Percentiles rank a stretch among this genome's conserved stretches.
Evolutionary conservation across 2,113 vertebrate species (phyloP).

Genomic region (Halichoeres trimaculatus): DNA sequence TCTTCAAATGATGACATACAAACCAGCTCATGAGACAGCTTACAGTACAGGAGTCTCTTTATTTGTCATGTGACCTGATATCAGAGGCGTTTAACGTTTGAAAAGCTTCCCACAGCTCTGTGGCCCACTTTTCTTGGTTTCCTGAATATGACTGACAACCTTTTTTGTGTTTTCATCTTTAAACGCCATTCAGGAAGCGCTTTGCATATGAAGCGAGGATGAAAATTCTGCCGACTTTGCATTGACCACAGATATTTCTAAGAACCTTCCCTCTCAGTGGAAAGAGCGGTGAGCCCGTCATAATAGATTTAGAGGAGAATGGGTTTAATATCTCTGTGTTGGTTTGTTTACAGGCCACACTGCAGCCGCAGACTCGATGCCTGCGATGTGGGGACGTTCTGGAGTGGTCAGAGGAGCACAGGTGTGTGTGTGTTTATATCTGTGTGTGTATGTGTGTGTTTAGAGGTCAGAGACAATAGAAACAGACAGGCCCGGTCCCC

Average conservation of each 20-base stretch:
- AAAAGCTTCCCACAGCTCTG: neutral
- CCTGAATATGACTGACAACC: conserved; percentile 5
- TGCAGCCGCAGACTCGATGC: conserved; percentile 74
- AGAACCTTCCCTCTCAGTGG: conserved; percentile 30
- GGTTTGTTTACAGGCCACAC: conserved; percentile 63
- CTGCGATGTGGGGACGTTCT: conserved; percentile 75
- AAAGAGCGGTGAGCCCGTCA: conserved; percentile 22
- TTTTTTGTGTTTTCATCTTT: conserved; percentile 30
- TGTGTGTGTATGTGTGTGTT: conserved; percentile 25
- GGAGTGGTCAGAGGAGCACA: conserved; percentile 74
- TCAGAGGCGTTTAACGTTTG: neutral
- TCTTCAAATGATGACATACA: neutral
- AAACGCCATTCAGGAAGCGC: conserved; percentile 34
- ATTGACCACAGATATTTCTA: conserved; percentile 69
- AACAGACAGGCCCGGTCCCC: neutral
- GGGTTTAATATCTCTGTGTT: conserved; percentile 24
- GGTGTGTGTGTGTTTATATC: conserved; percentile 65
- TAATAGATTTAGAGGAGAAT: conserved; percentile 25
- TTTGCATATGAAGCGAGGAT: conserved; percentile 81
- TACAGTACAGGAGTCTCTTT: neutral
- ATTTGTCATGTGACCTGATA: conserved; percentile 7
- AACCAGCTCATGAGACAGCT: neutral
- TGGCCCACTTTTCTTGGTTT: conserved; percentile 6
- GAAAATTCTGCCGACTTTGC: conserved; percentile 77
- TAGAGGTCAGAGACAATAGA: neutral